These are phyloP conservation scores for Desmophyllum pertusum DNA, from an alignment of 92 coral and sea anemone species.

Conservation along the genomic window DNA sequence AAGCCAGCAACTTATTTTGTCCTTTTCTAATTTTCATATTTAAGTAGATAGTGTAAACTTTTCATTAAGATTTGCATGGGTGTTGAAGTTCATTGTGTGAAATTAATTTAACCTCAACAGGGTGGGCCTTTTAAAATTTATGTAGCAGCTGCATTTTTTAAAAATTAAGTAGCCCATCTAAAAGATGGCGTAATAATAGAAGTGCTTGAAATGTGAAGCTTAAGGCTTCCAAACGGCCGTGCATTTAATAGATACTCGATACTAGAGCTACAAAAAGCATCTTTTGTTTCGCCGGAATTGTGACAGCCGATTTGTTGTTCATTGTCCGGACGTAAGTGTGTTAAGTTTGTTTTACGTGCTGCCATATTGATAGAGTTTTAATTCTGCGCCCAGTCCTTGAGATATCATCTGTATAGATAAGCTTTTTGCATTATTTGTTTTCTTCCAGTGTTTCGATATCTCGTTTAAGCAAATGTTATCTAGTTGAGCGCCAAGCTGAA, in stretches of 20 bases:
- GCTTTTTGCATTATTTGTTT: not conserved
- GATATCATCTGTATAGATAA: not conserved
- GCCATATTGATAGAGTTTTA: not conserved
- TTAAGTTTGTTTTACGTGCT: not conserved
- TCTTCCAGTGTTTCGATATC: not conserved
- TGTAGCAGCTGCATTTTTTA: not conserved
- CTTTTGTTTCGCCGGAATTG: conserved; percentile 8
- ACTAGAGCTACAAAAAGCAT: not conserved
- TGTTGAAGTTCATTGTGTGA: not conserved
- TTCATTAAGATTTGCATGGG: not conserved
- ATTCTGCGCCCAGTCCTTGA: not conserved
- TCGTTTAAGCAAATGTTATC: not conserved
- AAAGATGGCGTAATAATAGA: not conserved
- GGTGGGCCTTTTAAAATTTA: not conserved
- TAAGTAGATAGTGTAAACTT: not conserved
- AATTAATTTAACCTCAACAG: not conserved
- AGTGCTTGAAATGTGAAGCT: not conserved
- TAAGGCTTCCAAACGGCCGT: not conserved
- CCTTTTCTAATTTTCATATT: not conserved
- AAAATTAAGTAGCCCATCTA: not conserved
- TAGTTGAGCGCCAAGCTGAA: not conserved
- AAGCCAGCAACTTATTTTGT: not conserved
- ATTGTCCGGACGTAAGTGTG: not conserved
- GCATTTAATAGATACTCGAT: not conserved
- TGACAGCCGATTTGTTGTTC: not conserved